Conservation (phyloP, 2,113 vertebrate genomes). For the Myanophis thanlyinensis region DNA sequence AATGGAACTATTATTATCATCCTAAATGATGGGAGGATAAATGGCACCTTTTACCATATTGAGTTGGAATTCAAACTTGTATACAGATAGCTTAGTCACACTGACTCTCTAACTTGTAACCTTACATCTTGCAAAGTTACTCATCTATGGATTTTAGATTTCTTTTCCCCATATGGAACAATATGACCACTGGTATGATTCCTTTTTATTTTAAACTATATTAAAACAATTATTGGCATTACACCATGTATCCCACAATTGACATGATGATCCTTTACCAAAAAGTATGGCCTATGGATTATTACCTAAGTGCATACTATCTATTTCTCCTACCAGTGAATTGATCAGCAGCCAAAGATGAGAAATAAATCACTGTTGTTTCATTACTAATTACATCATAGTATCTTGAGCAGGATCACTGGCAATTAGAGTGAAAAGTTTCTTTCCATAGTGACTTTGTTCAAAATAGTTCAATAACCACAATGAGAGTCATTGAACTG, state of each 20-base stretch:
- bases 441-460: neutral
- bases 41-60: neutral
- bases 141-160: neutral
- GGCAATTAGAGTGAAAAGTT: neutral
- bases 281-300: too few relatives aligned
- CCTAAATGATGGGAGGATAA: neutral
- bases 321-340: too few relatives aligned
- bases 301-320: too few relatives aligned
- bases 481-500: neutral
- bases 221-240: neutral
- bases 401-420: neutral
- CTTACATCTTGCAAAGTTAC: neutral
- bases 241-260: neutral
- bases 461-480: neutral
- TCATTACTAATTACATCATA: too few relatives aligned
- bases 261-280: neutral
- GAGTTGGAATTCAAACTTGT: neutral
- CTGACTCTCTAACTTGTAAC: neutral
- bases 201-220: neutral
- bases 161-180: neutral
- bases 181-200: neutral
- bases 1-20: neutral
- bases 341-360: too few relatives aligned
- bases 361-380: too few relatives aligned
- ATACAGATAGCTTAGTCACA: neutral